Base-by-base conservation (phyloP, 2,888 invertebrate species). In the Rotaria macrura region DNA sequence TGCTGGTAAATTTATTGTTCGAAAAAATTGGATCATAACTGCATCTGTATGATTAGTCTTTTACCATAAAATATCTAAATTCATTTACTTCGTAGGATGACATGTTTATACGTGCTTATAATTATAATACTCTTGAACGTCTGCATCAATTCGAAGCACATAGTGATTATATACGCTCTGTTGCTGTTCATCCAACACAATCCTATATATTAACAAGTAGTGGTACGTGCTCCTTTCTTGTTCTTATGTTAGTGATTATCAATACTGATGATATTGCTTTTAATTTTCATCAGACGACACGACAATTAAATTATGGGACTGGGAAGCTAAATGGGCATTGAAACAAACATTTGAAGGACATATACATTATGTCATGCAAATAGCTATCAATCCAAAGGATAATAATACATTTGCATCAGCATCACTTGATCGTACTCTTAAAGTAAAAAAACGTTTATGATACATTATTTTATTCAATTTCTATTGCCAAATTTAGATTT, bases 351-450 rank as follows among this genome's bases (percentile, higher is more conserved):
- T 99, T 90, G 99, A 99, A 90, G 98, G 98, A 0, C 99, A 99
- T 92, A 95, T 96, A 0, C 99, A 99, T 91, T 99, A 99, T 90
- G 97, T 99, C 2, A 99, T 99, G 99, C 98, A 99, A 91, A 95
- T 99, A 88, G 97, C 97, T 0, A 95, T 99, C 89, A 99, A 99
- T 92, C 99, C 99, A 0, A 99, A 99, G 91, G 99, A 99, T 90
- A 99, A 98, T 91, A 99, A 99, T 91, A 98, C 98, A 65, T 99
- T 99, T 92, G 99, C 98, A 25, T 97, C 96, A 89, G 99, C 97
- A n/a, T 98, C 98, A 74, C 93, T 99, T 72, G 99, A 99, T 91
- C 94, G 96, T 87, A 97, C 97, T 0, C 94, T 99, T 43, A 99
- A 99, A 93, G 95, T 94, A 89, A 87, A 87, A 85, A 65, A 79